A percentile compares a stretch with the other conserved stretches of the same genome.
Evolutionary conservation across 2,888 invertebrate species (phyloP).

Genomic region (Melipona bicolor): DNA sequence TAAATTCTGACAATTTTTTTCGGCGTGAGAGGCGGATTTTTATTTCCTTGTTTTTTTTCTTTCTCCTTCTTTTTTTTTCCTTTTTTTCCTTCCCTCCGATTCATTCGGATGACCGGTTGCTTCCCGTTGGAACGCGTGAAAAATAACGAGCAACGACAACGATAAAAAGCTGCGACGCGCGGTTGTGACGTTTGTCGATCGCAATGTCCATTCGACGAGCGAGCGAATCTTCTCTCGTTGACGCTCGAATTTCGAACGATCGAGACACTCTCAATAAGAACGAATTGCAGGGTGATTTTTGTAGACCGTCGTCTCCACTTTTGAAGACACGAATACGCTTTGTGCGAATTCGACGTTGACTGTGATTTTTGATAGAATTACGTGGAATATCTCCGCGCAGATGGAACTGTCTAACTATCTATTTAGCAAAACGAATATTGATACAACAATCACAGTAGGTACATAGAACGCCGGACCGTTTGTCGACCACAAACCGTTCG

Average conservation of each 20-base stretch:
- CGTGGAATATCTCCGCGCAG: neutral
- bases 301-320: neutral
- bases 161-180: constrained; percentile 40
- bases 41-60: neutral
- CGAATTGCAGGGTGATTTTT: neutral
- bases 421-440: too few relatives aligned
- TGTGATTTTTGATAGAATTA: neutral
- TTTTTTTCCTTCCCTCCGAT: neutral
- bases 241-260: neutral
- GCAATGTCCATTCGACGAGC: neutral
- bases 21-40: constrained; percentile 25
- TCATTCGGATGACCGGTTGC: neutral
- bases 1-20: constrained; percentile 55
- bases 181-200: constrained; percentile 43
- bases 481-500: too few relatives aligned
- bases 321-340: neutral
- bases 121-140: constrained; percentile 32
- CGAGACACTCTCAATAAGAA: neutral
- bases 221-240: neutral
- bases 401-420: too few relatives aligned
- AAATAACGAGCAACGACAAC: constrained; percentile 47
- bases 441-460: too few relatives aligned
- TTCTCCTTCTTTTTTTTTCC: too few relatives aligned
- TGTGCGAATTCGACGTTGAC: too few relatives aligned
- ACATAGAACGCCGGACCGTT: too few relatives aligned